Base-by-base conservation (phyloP, 2,888 invertebrate species). In the Ennomos quercinarius region DNA sequence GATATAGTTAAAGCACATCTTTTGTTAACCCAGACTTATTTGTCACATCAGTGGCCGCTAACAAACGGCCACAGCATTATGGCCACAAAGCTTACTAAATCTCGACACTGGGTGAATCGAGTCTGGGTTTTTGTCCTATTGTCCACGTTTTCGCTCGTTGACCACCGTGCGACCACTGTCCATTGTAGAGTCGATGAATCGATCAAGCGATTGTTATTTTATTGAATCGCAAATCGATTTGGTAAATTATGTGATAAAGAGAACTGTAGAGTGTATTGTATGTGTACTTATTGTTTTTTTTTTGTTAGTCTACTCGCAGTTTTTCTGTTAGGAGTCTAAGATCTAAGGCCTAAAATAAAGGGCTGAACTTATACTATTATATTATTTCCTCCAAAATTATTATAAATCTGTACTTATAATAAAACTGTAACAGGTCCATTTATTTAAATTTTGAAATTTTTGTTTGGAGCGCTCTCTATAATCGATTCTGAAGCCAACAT, bases 121-220 rank as follows among this genome's bases (percentile, higher is more conserved):
- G 46, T 57, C 71, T 72, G 52, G 61, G 36, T 57, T 68, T 69
- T 76, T 73, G 74, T 75, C 56, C 58, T 57, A 53, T 57, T 73
- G 62, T 65, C 60, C 37, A 37, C 66, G 38, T 39, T 37, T 6
- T 13, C 46, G 71, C 64, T 68, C 55, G 68, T 67, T 71, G 70
- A 66, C 66, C 68, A 72, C 70, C 77, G 79, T 77, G 78, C 70
- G 78, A 78, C 66, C 62, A 11, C 52, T 59, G 56, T 65, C 66
- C 44, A 59, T 47, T 59, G 63, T 64, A 43, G 17, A 52, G 44
- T 36, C 37, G 45, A 47, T 49, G 10, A 34, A 10, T 34, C 46
- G 27, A 57, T 48, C 45, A 57, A 50, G 17, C 27, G 38, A 40
- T 57, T 37, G 35, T 54, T 37, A 17, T 54, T 41, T 9, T 13